A percentile compares a stretch with the other conserved stretches of the same genome.
Conservation (phyloP, 2,888 invertebrate species). For the Heliconius cydno region DNA sequence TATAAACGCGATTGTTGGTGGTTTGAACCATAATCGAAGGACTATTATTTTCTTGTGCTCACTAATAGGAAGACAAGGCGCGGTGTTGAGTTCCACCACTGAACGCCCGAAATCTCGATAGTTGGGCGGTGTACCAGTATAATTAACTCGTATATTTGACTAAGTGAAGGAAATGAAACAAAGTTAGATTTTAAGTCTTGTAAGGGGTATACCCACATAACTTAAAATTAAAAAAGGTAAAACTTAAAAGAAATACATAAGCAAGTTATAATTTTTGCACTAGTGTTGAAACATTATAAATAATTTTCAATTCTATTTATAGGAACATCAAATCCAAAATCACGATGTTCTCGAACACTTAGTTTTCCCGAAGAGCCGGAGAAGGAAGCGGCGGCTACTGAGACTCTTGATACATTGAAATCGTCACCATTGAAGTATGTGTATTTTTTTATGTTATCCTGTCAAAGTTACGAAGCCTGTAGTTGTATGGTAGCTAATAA, state of each 20-base stretch:
- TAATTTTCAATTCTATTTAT: neutral
- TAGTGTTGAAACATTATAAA: neutral
- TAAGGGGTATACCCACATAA: no score
- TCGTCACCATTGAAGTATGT: slow-evolving; percentile 79
- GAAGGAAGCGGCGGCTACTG: slow-evolving; percentile 67
- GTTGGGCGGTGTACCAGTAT: no score
- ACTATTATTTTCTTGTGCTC: no score
- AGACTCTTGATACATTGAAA: slow-evolving; percentile 65
- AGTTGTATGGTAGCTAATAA: no score
- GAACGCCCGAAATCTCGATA: no score
- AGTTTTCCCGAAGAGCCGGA: slow-evolving; percentile 82
- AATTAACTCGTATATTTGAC: no score
- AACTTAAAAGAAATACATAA: neutral
- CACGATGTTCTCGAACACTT: slow-evolving; percentile 81
- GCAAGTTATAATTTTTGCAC: neutral
- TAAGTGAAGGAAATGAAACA: no score
- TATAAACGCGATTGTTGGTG: no score
- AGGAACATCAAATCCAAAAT: slow-evolving; percentile 70
- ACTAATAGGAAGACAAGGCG: no score
- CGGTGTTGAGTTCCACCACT: no score
- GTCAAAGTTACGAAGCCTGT: neutral
- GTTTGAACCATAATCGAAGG: no score
- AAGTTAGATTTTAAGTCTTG: no score
- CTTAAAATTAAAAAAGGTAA: neutral
- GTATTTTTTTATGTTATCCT: neutral